Percentiles rank a stretch among this genome's conserved stretches.
Evolutionary conservation across 2,888 invertebrate genomes (phyloP).

Genomic region (Leucophenga montana): DNA sequence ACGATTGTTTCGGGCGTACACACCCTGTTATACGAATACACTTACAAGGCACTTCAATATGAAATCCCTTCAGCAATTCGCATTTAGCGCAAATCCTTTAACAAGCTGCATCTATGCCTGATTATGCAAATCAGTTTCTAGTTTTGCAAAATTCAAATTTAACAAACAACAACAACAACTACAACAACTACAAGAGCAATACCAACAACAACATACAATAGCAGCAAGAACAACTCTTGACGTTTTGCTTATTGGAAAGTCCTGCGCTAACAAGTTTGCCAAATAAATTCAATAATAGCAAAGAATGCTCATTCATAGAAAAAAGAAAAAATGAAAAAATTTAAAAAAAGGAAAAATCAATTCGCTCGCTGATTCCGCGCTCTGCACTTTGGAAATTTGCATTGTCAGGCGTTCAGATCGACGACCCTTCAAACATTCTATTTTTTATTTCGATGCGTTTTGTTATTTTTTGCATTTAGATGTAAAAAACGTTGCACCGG

Average conservation of each 20-base stretch:
- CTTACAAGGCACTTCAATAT: no score
- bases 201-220: slow-evolving; percentile 7
- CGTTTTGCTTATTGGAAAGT: slow-evolving; percentile 24
- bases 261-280: slow-evolving; percentile 42
- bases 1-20: slow-evolving; percentile 14
- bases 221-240: slow-evolving; percentile 14
- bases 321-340: no score
- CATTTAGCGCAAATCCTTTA: slow-evolving; percentile 31
- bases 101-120: slow-evolving; percentile 43
- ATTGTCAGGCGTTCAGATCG: slow-evolving; percentile 36
- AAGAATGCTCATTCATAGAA: background rate
- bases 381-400: slow-evolving; percentile 42
- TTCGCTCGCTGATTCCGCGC: slow-evolving; percentile 9
- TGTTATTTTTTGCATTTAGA: slow-evolving; percentile 23
- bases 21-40: slow-evolving; percentile 19
- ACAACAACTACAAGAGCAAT: slow-evolving; percentile 8
- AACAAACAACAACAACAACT: background rate
- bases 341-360: background rate
- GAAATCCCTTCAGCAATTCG: slow-evolving; percentile 19
- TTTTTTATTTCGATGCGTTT: slow-evolving; percentile 18
- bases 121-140: slow-evolving; percentile 57
- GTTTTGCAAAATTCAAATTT: background rate
- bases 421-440: background rate
- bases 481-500: background rate
- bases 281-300: slow-evolving; percentile 33